These are phyloP conservation scores for Colletes collaris DNA, from an alignment of 2,888 invertebrate genomes.

Conservation along the genomic window DNA sequence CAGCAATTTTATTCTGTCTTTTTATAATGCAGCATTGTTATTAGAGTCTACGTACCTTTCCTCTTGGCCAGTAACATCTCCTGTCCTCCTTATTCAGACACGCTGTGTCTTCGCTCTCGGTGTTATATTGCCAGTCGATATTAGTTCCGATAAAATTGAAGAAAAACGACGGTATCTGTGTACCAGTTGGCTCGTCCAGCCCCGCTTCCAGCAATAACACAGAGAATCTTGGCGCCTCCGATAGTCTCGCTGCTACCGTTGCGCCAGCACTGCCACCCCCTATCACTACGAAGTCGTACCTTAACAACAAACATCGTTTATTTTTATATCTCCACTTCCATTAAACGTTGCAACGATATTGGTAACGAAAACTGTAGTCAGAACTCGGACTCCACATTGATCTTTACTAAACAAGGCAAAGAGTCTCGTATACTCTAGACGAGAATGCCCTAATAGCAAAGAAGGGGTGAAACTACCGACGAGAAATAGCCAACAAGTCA, in stretches of 20 bases:
- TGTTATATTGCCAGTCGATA: slow-evolving; percentile 94
- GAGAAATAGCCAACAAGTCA: no score
- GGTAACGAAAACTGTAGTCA: no score
- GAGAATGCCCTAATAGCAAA: no score
- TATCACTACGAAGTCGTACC: slow-evolving; percentile 90
- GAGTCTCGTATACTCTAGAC: no score
- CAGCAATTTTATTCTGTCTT: no score
- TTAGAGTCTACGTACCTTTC: slow-evolving; percentile 86
- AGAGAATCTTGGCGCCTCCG: slow-evolving; percentile 89
- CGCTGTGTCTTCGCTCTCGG: slow-evolving; percentile 91
- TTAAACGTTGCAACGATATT: neutral
- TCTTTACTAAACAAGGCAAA: no score
- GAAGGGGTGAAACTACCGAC: no score
- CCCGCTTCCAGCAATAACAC: slow-evolving; percentile 91
- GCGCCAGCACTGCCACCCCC: slow-evolving; percentile 90
- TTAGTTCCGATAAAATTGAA: slow-evolving; percentile 93
- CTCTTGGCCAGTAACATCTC: slow-evolving; percentile 93
- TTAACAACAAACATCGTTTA: slow-evolving; percentile 38
- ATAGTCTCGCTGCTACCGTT: slow-evolving; percentile 88
- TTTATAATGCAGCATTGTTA: no score
- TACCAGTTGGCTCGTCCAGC: slow-evolving; percentile 93
- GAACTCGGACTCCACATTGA: no score
- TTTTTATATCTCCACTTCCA: neutral
- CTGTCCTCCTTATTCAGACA: slow-evolving; percentile 89
- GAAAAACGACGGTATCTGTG: slow-evolving; percentile 95